A percentile compares a stretch with the other conserved stretches of the same genome.
phyloP scores from a whole-genome alignment of 53 echinoderm and acorn worm genomes.

The Echinarachnius parma region DNA sequence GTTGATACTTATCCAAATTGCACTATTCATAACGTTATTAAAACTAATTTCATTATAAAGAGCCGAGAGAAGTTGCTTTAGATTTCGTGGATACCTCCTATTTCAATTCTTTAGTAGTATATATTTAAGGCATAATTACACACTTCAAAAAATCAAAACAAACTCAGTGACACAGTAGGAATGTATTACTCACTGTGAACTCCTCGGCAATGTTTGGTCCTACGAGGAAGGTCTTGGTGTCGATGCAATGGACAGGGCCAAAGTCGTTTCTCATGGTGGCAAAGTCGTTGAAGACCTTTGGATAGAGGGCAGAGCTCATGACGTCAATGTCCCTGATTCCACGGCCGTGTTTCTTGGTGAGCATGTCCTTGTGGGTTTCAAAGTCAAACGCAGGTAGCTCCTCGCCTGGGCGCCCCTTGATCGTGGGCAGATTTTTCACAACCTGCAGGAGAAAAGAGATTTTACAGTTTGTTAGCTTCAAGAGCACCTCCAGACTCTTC shows the following conservation, averaged over 20 bases:
- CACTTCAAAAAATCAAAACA: no score
- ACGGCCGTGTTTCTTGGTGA: constrained; percentile 72
- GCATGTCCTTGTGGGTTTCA: constrained; percentile 58
- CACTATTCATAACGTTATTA: no score
- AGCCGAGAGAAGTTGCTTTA: no score
- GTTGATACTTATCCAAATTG: no score
- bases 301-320: constrained; percentile 92
- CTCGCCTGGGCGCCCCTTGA: constrained; percentile 86
- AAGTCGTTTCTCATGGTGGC: constrained; percentile 66
- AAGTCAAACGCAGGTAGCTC: constrained; percentile 70
- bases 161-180: no score
- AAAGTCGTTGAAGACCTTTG: constrained; percentile 93
- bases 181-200: constrained; percentile 88
- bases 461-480: constrained; percentile 19
- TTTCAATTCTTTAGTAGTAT: no score
- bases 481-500: no score
- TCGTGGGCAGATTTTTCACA: constrained; percentile 25
- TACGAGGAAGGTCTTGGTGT: constrained; percentile 83
- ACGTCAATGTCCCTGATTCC: constrained; percentile 70
- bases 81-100: no score
- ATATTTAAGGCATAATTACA: no score
- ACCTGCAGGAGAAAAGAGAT: constrained; percentile 1
- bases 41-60: no score
- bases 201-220: constrained; percentile 98
- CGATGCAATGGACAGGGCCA: constrained; percentile 77